Percentiles rank a stretch among this genome's conserved stretches.
Conservation (phyloP, 2,113 vertebrate species). For the Clarias macrocephalus region DNA sequence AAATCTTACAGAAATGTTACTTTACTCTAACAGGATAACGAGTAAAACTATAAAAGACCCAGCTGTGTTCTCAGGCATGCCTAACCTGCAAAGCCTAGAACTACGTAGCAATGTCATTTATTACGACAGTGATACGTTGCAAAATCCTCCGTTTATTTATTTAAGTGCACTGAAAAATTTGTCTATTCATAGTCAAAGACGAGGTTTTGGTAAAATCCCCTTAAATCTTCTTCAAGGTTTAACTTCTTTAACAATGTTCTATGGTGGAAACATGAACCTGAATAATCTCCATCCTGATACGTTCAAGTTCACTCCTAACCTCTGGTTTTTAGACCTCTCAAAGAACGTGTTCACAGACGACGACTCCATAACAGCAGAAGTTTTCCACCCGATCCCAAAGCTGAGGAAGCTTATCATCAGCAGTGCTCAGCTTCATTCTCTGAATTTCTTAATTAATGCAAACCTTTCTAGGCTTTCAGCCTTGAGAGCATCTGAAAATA, state of each 20-base stretch:
- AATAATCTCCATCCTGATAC: constrained; percentile 50
- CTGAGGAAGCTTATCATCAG: constrained; percentile 66
- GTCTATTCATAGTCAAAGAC: constrained; percentile 57
- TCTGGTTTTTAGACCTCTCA: constrained; percentile 66
- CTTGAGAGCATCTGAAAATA: no score
- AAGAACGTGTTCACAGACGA: constrained; percentile 59
- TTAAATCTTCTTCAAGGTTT: constrained; percentile 72
- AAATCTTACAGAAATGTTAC: constrained; percentile 50
- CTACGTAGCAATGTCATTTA: constrained; percentile 65
- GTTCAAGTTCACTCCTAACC: constrained; percentile 61
- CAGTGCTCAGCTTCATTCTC: constrained; percentile 54
- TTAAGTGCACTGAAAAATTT: constrained; percentile 63
- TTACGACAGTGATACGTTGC: constrained; percentile 26
- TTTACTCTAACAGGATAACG: constrained; percentile 60
- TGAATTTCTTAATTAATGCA: constrained; percentile 64
- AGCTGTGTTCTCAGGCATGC: constrained; percentile 57
- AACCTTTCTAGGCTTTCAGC: constrained; percentile 29
- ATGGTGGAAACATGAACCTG: constrained; percentile 56
- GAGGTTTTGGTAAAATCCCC: constrained; percentile 52
- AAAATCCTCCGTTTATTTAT: constrained; percentile 60
- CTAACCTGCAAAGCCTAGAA: constrained; percentile 60
- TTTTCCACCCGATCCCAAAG: constrained; percentile 61
- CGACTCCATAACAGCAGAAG: constrained; percentile 39
- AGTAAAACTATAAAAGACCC: neutral
- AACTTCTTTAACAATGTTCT: constrained; percentile 10